Base-by-base conservation (phyloP, 2,888 invertebrate genomes). In the Xestia sexstrigata region DNA sequence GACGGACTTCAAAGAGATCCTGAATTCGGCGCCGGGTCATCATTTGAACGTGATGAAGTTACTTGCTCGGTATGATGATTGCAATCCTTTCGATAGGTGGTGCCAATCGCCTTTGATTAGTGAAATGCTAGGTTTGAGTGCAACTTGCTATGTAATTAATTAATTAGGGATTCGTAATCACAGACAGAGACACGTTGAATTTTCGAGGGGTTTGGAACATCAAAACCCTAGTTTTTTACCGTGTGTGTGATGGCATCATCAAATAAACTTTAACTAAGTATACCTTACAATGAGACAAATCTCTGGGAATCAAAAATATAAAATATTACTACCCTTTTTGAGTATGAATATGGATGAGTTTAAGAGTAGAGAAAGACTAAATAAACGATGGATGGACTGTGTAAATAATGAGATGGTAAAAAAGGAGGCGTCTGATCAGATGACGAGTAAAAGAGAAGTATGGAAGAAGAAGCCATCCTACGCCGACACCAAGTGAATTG, bases 1-100 rank as follows among this genome's bases (percentile, higher is more conserved):
- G n/a, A 70, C 70, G 60, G 49, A 83, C 62, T 74, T 82, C 86
- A 83, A 85, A 85, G 74, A 39, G 47, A 55, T 17, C 55, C 17
- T 23, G n/a, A 63, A 81, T 82, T 74, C 49, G 23, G 35, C 23
- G n/a, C 65, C 42, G 39, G 52, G 58, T 67, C 67, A 70, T 70
- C 60, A 82, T 82, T 74, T 42, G 52, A 70, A 52, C 35, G 42
- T 55, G 65, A 66, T 62, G 68, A 35, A 47, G 20, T 17, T 58
- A 45, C 42, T 65, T 52, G 49, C 20, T 23, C 26, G n/a, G 35
- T 20, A 73, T 83, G 70, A 74, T 81, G 72, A 83, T 49, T 74
- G 47, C 60, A 55, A 60, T 68, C 30, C 60, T 67, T 15, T 23
- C 35, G 35, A 71, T 58, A 60, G 70, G 39, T 66, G 52, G 55